A percentile compares a stretch with the other conserved stretches of the same genome.
phyloP scores from a whole-genome alignment of 2,797 vertebrate species.

The Otolemur crassicaudatus region DNA sequence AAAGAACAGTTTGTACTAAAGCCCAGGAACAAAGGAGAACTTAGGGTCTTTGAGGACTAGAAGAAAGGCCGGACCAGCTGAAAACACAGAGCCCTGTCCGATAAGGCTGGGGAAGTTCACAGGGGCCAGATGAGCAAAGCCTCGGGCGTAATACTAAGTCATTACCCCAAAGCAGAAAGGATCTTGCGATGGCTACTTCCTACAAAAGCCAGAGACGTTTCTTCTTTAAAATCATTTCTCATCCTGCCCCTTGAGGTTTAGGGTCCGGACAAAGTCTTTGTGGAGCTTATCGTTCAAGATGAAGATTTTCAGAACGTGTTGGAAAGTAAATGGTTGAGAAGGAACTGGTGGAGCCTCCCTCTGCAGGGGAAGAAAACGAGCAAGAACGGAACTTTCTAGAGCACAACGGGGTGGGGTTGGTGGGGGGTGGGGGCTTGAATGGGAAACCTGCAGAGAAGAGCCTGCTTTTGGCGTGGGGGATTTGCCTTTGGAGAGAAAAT shows the following conservation, averaged over 20 bases:
- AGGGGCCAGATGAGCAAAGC: neutral
- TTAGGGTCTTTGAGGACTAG: neutral
- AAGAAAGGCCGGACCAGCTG: neutral
- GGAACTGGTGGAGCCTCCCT: neutral
- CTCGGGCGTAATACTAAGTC: neutral
- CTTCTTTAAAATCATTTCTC: conserved; percentile 29
- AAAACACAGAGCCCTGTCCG: neutral
- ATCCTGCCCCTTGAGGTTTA: neutral
- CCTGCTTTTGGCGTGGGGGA: neutral
- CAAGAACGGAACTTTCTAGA: conserved; percentile 24
- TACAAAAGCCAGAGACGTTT: neutral
- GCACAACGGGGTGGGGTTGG: neutral
- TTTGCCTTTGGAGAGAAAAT: neutral
- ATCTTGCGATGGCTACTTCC: neutral
- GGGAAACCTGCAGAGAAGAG: neutral
- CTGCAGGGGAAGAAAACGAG: neutral
- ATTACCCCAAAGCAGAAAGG: neutral
- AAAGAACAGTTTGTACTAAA: neutral
- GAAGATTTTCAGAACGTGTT: conserved; percentile 6
- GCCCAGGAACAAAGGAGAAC: neutral
- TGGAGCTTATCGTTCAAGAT: neutral
- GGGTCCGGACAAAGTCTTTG: neutral
- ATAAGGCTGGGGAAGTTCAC: neutral
- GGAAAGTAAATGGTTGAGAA: conserved; percentile 4
- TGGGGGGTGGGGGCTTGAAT: neutral